Base-by-base conservation (phyloP, 2,888 invertebrate species). In the Athalia circularis region DNA sequence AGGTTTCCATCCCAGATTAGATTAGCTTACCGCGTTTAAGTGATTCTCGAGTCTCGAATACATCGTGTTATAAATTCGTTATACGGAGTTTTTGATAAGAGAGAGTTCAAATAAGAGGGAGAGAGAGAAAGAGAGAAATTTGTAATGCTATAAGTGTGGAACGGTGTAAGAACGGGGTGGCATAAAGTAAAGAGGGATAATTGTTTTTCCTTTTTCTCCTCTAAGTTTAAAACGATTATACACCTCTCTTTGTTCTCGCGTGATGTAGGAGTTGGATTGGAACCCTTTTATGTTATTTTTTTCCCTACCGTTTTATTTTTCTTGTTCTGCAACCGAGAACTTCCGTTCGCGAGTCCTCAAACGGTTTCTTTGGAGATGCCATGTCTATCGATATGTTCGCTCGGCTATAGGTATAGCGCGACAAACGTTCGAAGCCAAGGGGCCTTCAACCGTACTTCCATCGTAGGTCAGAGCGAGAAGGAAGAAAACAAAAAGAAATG, bases 1-100 rank as follows among this genome's bases (percentile, higher is more conserved):
- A 72, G 72, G 72, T 72, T 72, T 72, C 72, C 8, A 29, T 29
- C 29, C 52, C 29, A 72, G 72, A 72, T 72, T 72, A 72, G 59
- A 72, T 72, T 57, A 72, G 59, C 72, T 47, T 15, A 72, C 45
- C 68, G 11, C 65, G 72, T 72, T 72, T 72, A 59, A 72, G 72
- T 72, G 59, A 72, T 70, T 57, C 70, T 59, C 57, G 70, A 47
- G 13, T n/a, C 72, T 47, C 59, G 6, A 45, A 72, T 13, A 65
- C 45, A 59, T 72, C 9, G 5, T n/a, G 9, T 11, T 59, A 47
- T 47, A 47, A 72, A 72, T 72, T 59, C 13, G 45, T 47, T 13
- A 13, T 72, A 45, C 8, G 6, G 13, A 8, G 29, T 9, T 7
- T 50, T 59, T 59, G 47, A 11, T 47, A 45, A 47, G 13, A 45